phyloP scores from a whole-genome alignment of 2,113 vertebrate genomes.

The Gymnobelideus leadbeateri region DNA sequence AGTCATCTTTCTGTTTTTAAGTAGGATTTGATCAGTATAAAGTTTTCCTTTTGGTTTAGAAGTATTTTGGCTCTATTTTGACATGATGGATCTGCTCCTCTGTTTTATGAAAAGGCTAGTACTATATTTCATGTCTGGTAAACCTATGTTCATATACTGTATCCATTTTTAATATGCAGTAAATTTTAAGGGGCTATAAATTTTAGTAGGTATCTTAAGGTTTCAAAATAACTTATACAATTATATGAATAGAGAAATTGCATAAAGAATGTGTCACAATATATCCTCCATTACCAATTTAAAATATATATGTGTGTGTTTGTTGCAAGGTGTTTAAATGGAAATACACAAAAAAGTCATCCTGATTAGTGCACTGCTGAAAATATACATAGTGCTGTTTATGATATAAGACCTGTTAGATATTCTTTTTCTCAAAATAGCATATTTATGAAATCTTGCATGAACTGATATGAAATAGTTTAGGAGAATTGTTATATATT shows the following conservation, averaged over 20 bases:
- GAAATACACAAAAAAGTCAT: neutral
- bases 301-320: neutral
- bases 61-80: neutral
- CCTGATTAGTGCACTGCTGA: conserved; percentile 6
- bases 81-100: neutral
- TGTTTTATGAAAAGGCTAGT: neutral
- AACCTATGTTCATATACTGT: conserved; percentile 3
- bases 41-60: neutral
- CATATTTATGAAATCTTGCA: conserved; percentile 40
- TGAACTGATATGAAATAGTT: neutral
- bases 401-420: neutral
- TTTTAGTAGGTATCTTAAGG: conserved; percentile 19
- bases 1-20: neutral
- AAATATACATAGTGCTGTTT: neutral
- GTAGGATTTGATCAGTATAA: conserved; percentile 9
- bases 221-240: conserved; percentile 49
- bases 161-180: conserved; percentile 17
- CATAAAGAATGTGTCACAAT: conserved; percentile 4
- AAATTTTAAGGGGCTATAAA: neutral
- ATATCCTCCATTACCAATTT: neutral
- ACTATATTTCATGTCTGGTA: neutral
- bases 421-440: conserved; percentile 30
- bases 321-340: neutral
- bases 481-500: neutral
- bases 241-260: conserved; percentile 7